Evolutionary conservation across 1,140 invertebrate genomes (phyloP), one percentile per base, ranked within the genome.

Genomic region (Augochlora pura): DNA sequence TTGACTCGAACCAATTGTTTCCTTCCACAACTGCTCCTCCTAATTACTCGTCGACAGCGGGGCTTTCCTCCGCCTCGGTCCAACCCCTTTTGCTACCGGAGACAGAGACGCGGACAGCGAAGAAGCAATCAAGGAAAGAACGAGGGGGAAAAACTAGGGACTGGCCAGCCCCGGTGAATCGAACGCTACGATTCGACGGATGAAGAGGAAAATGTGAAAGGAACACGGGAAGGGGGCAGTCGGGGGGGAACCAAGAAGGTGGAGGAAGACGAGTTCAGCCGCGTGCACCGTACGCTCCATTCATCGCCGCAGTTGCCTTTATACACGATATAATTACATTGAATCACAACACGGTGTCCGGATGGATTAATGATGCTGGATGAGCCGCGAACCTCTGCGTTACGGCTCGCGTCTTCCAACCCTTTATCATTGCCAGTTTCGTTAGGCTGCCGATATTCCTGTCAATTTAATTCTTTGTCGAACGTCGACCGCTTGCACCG

Each of bases 1-100:
- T 86, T 79, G 74, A 82, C 79, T 86, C 79, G 67, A 65, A 76
- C 67, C 84, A 64, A 85, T 86, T 86, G 84, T 86, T 86, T 85
- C 83, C 84, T 86, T 86, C 83, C 81, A 79, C 84, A 81, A 86
- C 79, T 70, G 84, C 66, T 76, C 81, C 83, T 82, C 62, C 83
- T 86, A 85, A 85, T 86, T 86, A 85, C 84, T 86, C 83, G 79
- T 60, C 84, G 74, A 78, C 83, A 49, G 60, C 72, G 62, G 52
- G 73, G 59, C 70, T 67, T 54, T 69, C 77, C 39, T 77, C 73
- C 79, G 81, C 39, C n/a, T 64, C 49, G 69, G 42, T 1, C 54
- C 52, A 6, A 8, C 12, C 21, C 9, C 14, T 8, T n/a, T 49
- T 32, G n/a, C 77, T 46, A 59, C 62, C 64, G 78, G 71, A 72